These are phyloP conservation scores for Australoheros facetus DNA, from an alignment of 2,797 vertebrate species.

Conservation along the genomic window DNA sequence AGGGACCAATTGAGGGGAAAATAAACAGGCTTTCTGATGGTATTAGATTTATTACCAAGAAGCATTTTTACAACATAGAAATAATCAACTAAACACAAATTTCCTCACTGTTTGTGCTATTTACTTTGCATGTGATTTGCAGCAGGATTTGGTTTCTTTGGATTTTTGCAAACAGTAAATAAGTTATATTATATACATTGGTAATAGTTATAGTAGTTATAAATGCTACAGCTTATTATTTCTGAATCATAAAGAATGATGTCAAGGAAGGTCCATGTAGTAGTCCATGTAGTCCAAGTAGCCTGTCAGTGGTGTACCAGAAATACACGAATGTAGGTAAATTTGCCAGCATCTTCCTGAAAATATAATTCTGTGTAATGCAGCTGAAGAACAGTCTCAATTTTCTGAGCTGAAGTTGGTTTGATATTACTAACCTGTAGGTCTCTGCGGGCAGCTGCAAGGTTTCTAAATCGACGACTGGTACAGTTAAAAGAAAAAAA, in stretches of 20 bases:
- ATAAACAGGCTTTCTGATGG: no score
- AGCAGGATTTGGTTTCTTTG: no score
- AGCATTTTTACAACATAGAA: no score
- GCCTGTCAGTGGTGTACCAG: neutral
- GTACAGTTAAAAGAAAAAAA: constrained; percentile 14
- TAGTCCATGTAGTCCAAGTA: neutral
- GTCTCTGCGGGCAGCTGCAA: neutral
- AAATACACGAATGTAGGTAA: neutral
- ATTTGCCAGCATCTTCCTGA: neutral
- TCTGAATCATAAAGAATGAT: neutral
- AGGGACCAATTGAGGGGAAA: no score
- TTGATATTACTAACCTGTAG: constrained; percentile 3
- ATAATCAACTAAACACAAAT: no score
- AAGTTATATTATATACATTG: no score
- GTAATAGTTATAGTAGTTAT: no score
- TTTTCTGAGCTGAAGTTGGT: neutral
- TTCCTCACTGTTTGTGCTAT: no score
- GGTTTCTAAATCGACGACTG: neutral
- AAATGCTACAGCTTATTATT: neutral
- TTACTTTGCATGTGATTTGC: no score
- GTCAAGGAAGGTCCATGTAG: neutral
- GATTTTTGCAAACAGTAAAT: no score
- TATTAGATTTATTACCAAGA: no score
- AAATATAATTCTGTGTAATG: neutral
- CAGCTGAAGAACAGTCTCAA: neutral